A percentile compares a stretch with the other conserved stretches of the same genome.
These are phyloP conservation scores for Hylaea fasciaria DNA, from an alignment of 2,888 invertebrate species.

Conservation along the genomic window DNA sequence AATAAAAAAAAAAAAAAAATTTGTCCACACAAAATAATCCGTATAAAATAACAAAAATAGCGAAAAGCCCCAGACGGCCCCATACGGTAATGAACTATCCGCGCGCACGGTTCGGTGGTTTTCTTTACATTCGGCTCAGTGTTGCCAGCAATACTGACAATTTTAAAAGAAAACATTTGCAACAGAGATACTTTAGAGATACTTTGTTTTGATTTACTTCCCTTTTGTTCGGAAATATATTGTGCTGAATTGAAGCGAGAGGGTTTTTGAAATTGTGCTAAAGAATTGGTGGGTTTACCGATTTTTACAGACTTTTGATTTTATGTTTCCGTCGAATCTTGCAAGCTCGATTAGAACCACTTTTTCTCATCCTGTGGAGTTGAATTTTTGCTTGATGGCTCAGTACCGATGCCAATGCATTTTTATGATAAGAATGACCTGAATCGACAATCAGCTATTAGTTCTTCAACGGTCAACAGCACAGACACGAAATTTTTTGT, in stretches of 20 bases:
- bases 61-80: constrained; percentile 1
- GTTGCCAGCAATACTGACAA: constrained; percentile 32
- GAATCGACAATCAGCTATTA: too few species aligned
- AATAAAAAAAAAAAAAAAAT: too few species aligned
- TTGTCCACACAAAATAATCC: background rate
- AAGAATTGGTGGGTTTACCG: background rate
- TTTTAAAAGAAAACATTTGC: constrained; percentile 38
- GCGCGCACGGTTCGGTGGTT: constrained; percentile 25
- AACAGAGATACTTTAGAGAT: constrained; percentile 35
- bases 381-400: too few species aligned
- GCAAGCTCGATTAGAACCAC: too few species aligned
- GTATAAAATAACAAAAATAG: background rate
- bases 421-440: too few species aligned
- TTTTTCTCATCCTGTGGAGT: too few species aligned
- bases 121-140: constrained; percentile 20
- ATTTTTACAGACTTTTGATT: too few species aligned
- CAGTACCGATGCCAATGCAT: too few species aligned
- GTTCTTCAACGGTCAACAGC: too few species aligned
- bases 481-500: too few species aligned
- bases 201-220: constrained; percentile 36
- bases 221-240: constrained; percentile 31
- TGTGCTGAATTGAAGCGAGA: constrained; percentile 24
- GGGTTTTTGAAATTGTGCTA: constrained; percentile 11
- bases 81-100: constrained; percentile 25
- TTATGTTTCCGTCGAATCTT: too few species aligned